Conservation (phyloP, 2,888 invertebrate species). For the Agrilus cyanescens region DNA sequence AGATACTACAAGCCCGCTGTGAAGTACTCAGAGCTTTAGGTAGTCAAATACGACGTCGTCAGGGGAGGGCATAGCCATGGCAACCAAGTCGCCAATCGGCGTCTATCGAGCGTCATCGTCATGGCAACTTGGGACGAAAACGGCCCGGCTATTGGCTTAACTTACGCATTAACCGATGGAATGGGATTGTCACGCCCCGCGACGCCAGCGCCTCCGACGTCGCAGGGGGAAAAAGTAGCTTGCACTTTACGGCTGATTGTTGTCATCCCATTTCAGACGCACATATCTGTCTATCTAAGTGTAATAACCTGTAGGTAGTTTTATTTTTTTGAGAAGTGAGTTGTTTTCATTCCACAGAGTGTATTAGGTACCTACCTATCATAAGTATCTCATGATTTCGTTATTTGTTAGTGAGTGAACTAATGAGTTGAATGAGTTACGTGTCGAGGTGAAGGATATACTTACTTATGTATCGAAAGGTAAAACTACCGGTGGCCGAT, state of each 20-base stretch:
- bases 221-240: constrained; percentile 17
- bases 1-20: constrained; percentile 39
- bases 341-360: too few relatives aligned
- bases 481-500: too few relatives aligned
- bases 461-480: too few relatives aligned
- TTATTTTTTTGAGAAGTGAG: too few relatives aligned
- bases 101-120: constrained; percentile 15
- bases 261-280: too few relatives aligned
- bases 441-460: too few relatives aligned
- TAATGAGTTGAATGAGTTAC: too few relatives aligned
- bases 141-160: constrained; percentile 13
- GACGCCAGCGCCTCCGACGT: constrained; percentile 29
- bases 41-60: constrained; percentile 35
- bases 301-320: too few relatives aligned
- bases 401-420: too few relatives aligned
- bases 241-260: constrained; percentile 12
- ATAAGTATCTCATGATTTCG: too few relatives aligned
- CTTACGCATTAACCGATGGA: constrained; percentile 12
- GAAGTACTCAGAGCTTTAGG: constrained; percentile 40
- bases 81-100: constrained; percentile 23
- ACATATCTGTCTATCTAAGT: too few relatives aligned
- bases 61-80: constrained; percentile 30
- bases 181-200: constrained; percentile 36
- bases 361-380: too few relatives aligned
- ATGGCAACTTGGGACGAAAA: constrained; percentile 22